phyloP scores from a whole-genome alignment of 2,888 invertebrate genomes.

The Drosophila macrospina region DNA sequence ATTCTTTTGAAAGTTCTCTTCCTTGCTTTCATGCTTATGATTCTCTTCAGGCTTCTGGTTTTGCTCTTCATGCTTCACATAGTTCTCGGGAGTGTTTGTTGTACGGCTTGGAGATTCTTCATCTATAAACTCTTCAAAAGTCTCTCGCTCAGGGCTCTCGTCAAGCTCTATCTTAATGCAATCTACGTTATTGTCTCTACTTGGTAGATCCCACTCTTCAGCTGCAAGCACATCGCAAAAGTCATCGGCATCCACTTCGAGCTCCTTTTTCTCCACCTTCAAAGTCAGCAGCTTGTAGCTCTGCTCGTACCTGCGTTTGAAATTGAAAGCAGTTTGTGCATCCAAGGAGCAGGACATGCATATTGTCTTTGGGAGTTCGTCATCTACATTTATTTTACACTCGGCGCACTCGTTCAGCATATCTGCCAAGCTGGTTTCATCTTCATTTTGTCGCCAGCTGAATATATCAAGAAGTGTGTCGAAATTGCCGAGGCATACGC shows the following conservation, averaged over 20 bases:
- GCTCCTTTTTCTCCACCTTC: conserved; percentile 4
- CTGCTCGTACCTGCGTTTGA: conserved; percentile 31
- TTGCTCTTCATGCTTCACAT: background rate
- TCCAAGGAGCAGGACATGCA: conserved; percentile 23
- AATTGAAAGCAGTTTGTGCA: conserved; percentile 14
- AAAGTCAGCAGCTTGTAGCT: conserved; percentile 27
- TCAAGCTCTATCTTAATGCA: conserved; percentile 25
- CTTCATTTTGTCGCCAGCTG: background rate
- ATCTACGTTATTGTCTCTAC: background rate
- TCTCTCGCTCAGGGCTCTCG: background rate
- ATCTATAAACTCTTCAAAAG: background rate
- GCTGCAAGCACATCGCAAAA: conserved; percentile 29
- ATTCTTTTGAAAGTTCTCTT: background rate
- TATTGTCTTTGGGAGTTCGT: conserved; percentile 25
- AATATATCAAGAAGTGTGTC: conserved; percentile 24
- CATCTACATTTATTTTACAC: conserved; percentile 19
- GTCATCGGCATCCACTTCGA: conserved; percentile 9
- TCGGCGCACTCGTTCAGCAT: conserved; percentile 34
- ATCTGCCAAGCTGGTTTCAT: conserved; percentile 17
- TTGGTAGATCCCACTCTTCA: conserved; percentile 35
- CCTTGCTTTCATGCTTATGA: background rate
- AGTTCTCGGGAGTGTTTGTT: background rate
- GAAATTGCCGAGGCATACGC: conserved; percentile 18
- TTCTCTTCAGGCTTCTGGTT: background rate
- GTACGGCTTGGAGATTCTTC: background rate